Percentiles rank a stretch among this genome's conserved stretches.
Conservation (phyloP, 2,888 invertebrate genomes). For the Cacoxenus indagator region DNA sequence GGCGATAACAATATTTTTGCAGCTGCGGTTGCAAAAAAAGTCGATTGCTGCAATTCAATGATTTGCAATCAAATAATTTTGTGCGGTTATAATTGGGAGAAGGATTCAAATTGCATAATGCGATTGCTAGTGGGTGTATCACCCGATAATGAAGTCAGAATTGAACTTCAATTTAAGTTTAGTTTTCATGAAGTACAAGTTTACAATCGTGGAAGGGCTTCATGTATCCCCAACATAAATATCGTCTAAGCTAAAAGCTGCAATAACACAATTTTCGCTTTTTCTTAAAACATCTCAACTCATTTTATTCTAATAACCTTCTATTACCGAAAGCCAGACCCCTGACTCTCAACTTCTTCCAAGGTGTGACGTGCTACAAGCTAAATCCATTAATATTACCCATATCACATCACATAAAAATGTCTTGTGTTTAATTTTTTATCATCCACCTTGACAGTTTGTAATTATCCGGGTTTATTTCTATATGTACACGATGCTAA, state of each 20-base stretch:
- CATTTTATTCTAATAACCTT: too few species aligned
- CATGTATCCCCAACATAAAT: too few species aligned
- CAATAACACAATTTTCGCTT: background rate
- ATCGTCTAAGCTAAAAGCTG: background rate
- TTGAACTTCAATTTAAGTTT: too few species aligned
- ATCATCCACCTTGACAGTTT: background rate
- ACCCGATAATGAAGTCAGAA: too few species aligned
- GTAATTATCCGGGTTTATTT: conserved; percentile 6
- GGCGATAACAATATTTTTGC: background rate
- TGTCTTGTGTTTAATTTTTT: conserved; percentile 12
- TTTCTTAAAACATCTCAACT: background rate
- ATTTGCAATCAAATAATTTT: too few species aligned
- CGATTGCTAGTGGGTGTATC: too few species aligned
- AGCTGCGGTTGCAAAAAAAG: background rate
- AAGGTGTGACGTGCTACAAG: background rate
- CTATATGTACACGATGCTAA: background rate
- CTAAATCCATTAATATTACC: conserved; percentile 47
- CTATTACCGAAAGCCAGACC: too few species aligned
- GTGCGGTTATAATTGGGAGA: too few species aligned
- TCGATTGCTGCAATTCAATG: background rate
- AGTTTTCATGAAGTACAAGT: too few species aligned
- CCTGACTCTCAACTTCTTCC: too few species aligned
- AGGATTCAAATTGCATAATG: too few species aligned
- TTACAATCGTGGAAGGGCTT: too few species aligned
- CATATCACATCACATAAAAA: conserved; percentile 29